phyloP scores from a whole-genome alignment of 2,113 vertebrate genomes.

The Rattus norvegicus region GRCr8 NC_086020.1:218289501-218290000 shows the following conservation, averaged over 20 bases:
- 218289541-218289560: neutral
- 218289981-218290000: constrained; percentile 48
- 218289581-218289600: neutral
- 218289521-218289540: neutral
- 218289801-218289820: constrained; percentile 56
- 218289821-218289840: neutral
- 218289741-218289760: constrained; percentile 69
- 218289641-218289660: neutral
- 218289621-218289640: neutral
- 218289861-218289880: constrained; percentile 11
- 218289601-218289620: constrained; percentile 22
- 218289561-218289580: neutral
- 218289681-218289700: neutral
- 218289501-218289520: neutral
- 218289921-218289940: constrained; percentile 58
- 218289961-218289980: constrained; percentile 33
- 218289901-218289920: constrained; percentile 30
- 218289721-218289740: constrained; percentile 63
- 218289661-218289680: neutral
- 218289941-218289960: neutral
- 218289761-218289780: constrained; percentile 66
- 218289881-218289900: neutral
- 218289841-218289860: neutral
- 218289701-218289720: constrained; percentile 62
- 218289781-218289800: neutral